Percentiles rank a stretch among this genome's conserved stretches.
Evolutionary conservation across 2,113 vertebrate species (phyloP).

Genomic region (Sitta europaea): DNA sequence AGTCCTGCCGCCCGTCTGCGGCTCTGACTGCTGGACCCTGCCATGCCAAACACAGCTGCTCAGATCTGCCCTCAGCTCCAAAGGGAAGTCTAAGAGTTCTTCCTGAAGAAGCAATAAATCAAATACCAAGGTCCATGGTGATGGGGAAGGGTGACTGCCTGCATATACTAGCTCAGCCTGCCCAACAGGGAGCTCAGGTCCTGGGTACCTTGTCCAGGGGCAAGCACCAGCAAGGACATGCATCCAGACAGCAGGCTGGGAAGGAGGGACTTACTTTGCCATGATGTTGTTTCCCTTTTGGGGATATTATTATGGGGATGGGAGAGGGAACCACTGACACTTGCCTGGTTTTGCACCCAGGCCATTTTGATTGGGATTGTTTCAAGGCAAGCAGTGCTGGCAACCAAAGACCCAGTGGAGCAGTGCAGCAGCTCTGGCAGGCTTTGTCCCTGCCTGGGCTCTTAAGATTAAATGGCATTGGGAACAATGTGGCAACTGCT

Average conservation of each 20-base stretch:
- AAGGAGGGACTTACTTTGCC: not conserved
- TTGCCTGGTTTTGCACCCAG: not conserved
- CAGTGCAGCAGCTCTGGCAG: not conserved
- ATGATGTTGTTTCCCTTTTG: not conserved
- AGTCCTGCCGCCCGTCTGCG: not conserved
- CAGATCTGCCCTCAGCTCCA: not conserved
- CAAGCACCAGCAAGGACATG: not conserved
- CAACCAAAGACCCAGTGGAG: not conserved
- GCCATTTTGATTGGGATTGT: not conserved
- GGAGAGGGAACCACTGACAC: not conserved
- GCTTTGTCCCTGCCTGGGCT: not conserved
- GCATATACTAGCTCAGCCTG: not conserved
- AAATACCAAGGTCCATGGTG: fast-evolving
- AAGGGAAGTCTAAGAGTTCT: not conserved
- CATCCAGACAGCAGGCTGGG: not conserved
- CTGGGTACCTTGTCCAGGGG: not conserved
- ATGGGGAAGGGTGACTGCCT: not conserved
- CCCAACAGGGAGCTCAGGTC: not conserved
- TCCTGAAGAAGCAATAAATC: conserved; percentile 22
- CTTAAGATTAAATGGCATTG: not conserved
- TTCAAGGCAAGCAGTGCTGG: not conserved
- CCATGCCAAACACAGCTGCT: conserved; percentile 53
- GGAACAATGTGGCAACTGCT: not conserved
- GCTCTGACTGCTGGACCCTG: not conserved
- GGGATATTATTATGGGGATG: not conserved